phyloP scores from a whole-genome alignment of 2,113 vertebrate species.

The Azemiops feae region DNA sequence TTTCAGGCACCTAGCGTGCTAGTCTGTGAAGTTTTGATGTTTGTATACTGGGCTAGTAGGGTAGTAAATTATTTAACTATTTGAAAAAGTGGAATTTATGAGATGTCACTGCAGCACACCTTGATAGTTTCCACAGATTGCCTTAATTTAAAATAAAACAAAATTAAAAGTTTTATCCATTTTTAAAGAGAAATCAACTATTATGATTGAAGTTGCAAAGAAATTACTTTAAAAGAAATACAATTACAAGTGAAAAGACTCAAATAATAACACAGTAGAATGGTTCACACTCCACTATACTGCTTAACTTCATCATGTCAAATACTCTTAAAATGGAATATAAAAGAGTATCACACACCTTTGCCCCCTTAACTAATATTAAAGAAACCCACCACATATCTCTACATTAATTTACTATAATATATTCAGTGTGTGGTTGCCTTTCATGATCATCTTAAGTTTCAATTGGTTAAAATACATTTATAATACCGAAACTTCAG shows the following conservation, averaged over 20 bases:
- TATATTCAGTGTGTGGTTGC: neutral
- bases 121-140: neutral
- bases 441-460: neutral
- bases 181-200: neutral
- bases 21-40: constrained; percentile 41
- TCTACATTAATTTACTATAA: neutral
- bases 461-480: neutral
- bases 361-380: neutral
- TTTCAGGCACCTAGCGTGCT: constrained; percentile 35
- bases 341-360: neutral
- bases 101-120: constrained; percentile 11
- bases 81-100: neutral
- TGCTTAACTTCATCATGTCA: neutral
- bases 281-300: neutral
- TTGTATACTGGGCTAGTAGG: constrained; percentile 6
- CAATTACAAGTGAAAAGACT: neutral
- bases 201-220: neutral
- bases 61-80: constrained; percentile 29
- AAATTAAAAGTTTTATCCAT: neutral
- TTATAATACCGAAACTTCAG: neutral
- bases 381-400: neutral
- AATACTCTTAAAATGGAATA: neutral
- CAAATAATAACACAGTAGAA: neutral
- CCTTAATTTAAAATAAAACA: neutral
- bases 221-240: neutral